Percentiles rank a stretch among this genome's conserved stretches.
These are phyloP conservation scores for Chelmon rostratus DNA, from an alignment of 2,797 vertebrate genomes.

Conservation along the genomic window DNA sequence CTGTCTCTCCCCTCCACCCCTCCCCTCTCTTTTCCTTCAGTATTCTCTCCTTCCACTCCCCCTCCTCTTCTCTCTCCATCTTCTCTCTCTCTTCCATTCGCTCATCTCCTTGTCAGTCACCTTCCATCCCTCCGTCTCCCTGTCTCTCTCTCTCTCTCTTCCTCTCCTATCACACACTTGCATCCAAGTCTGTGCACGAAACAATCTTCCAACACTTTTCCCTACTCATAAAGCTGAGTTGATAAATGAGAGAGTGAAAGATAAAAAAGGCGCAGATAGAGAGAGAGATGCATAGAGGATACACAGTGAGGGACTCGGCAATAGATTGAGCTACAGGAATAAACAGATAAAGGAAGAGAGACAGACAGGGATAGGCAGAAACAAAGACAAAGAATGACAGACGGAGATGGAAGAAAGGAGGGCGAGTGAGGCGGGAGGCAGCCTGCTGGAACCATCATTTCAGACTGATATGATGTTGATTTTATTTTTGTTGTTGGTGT, in stretches of 20 bases:
- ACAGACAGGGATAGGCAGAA: slow-evolving; percentile 53
- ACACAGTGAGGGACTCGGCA: slow-evolving; percentile 19
- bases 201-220: slow-evolving; percentile 71
- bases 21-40: slow-evolving; percentile 56
- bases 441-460: slow-evolving; percentile 45
- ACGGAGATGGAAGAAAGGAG: slow-evolving; percentile 60
- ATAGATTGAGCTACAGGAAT: slow-evolving; percentile 36
- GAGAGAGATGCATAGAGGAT: slow-evolving; percentile 23
- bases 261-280: slow-evolving; percentile 24
- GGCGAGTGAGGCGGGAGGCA: slow-evolving; percentile 43
- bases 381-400: slow-evolving; percentile 56
- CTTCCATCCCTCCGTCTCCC: slow-evolving; percentile 60
- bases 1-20: slow-evolving; percentile 51
- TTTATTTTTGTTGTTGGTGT: slow-evolving; percentile 44
- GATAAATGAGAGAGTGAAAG: slow-evolving; percentile 58
- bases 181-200: slow-evolving; percentile 59
- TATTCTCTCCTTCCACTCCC: slow-evolving; percentile 36
- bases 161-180: slow-evolving; percentile 47
- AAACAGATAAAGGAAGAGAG: slow-evolving; percentile 51
- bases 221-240: slow-evolving; percentile 54
- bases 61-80: slow-evolving; percentile 20
- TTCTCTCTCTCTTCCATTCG: slow-evolving; percentile 57
- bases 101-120: slow-evolving; percentile 77
- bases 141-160: slow-evolving; percentile 17
- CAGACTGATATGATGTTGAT: slow-evolving; percentile 47